Base-by-base conservation (phyloP, 2,113 vertebrate species). In the Aleadryas rufinucha region DNA sequence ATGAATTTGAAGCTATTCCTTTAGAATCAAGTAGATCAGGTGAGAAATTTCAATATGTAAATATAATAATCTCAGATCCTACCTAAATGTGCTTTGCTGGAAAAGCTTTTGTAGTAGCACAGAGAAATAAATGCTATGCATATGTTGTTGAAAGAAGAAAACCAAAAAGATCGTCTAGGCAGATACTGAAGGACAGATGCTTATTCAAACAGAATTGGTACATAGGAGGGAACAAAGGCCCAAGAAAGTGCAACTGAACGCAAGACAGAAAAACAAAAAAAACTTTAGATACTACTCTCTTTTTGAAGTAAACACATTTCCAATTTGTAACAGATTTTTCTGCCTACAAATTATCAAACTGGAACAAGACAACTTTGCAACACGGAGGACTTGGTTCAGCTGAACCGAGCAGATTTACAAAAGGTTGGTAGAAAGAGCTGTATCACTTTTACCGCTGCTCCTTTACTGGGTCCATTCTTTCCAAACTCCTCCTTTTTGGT, bases 401-500 rank as follows among this genome's bases (percentile, higher is more conserved):
- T 31, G 33, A 75, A 23, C 1, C 2, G 11, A 16, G 35, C 23
- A 87, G 47, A 56, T 27, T 7, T 85, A 57, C 31, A 37, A 8
- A 49, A 81, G 17, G 3, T 18, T 59, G 39, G 10, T 20, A 78
- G n/a, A 74, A 44, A 42, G 39, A 49, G 14, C 19, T 26, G 12
- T 21, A 42, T 10, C 28, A 10, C 27, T 31, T 57, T 28, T 19
- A 42, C 20, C 0, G 0, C 26, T 39, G 44, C 31, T 45, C 35
- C 0, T 0, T 11, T 6, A 0, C 57, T 33, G 11, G 4, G 11
- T 41, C 42, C 0, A 0, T 39, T 64, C 41, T 30, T 85, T 76
- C n/a, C 84, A 53, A 90, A 8, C 28, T 61, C 35, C 49, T 45
- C 23, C 23, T 59, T 92, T 59, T 42, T 74, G 4, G 14, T 45